Evolutionary conservation across 2,888 invertebrate genomes (phyloP).

Genomic region (Phalangium opilio): DNA sequence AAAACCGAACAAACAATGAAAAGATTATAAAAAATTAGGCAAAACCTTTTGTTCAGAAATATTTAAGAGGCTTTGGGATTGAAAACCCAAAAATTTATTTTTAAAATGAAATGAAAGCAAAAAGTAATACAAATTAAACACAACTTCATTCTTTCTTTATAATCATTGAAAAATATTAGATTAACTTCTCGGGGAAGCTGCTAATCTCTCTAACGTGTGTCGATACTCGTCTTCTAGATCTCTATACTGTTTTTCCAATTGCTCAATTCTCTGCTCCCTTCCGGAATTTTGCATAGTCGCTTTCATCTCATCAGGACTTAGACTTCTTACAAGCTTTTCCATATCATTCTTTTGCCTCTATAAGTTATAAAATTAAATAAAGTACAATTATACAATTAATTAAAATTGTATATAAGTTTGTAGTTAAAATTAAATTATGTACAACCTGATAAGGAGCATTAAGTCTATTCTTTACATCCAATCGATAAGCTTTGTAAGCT

Average conservation of each 20-base stretch:
- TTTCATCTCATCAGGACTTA: slow-evolving; percentile 44
- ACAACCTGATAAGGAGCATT: slow-evolving; percentile 63
- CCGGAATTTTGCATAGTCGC: slow-evolving; percentile 35
- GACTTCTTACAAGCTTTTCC: slow-evolving; percentile 44
- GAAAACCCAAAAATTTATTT: no score
- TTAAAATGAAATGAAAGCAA: no score
- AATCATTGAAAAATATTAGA: no score
- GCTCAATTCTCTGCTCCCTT: slow-evolving; percentile 45
- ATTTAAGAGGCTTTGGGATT: no score
- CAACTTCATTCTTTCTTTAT: no score
- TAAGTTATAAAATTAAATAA: slow-evolving; percentile 18
- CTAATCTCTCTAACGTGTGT: slow-evolving; percentile 39
- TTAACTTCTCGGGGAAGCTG: not conserved
- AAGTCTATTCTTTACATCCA: slow-evolving; percentile 65
- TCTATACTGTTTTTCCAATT: slow-evolving; percentile 46
- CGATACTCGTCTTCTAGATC: slow-evolving; percentile 48
- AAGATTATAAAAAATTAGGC: no score
- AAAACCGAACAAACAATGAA: no score
- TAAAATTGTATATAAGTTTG: no score
- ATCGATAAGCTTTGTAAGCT: slow-evolving; percentile 54
- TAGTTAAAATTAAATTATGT: no score
- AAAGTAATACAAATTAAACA: no score
- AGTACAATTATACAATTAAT: no score
- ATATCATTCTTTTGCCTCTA: slow-evolving; percentile 52
- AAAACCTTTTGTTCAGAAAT: no score